A percentile compares a stretch with the other conserved stretches of the same genome.
Evolutionary conservation across 1,140 invertebrate species (phyloP).

Genomic region (Aphelenchoides avenae): DNA sequence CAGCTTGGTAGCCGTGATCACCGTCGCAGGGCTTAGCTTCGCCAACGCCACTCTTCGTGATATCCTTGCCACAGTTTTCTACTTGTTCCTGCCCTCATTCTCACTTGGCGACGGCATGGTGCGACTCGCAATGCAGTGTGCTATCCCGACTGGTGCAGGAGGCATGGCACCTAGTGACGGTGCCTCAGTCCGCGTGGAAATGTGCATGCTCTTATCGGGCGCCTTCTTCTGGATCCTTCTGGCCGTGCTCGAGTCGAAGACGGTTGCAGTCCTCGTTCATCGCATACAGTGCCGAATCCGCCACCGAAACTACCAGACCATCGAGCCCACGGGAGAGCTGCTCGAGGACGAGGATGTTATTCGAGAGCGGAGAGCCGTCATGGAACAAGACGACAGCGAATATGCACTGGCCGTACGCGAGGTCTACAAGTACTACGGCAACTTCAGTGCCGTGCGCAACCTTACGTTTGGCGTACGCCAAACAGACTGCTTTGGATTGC

Average conservation of each 20-base stretch:
- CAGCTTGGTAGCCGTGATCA: constrained; percentile 17
- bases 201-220: constrained; percentile 37
- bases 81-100: constrained; percentile 21
- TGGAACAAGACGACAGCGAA: not conserved
- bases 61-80: constrained; percentile 7
- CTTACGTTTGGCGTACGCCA: constrained; percentile 43
- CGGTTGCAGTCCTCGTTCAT: constrained; percentile 12
- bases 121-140: constrained; percentile 4
- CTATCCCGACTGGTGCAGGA: constrained; percentile 3
- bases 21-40: not conserved
- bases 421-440: constrained; percentile 37
- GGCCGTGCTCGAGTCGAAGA: constrained; percentile 30
- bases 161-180: not conserved
- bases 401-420: constrained; percentile 38
- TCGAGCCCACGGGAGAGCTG: no score
- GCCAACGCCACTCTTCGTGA: constrained; percentile 1
- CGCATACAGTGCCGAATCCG: constrained; percentile 13
- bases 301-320: constrained; percentile 10
- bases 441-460: constrained; percentile 34
- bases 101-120: constrained; percentile 25
- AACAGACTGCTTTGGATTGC: constrained; percentile 43
- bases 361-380: constrained; percentile 27
- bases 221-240: constrained; percentile 34
- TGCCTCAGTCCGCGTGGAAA: constrained; percentile 2
- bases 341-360: constrained; percentile 41